A percentile compares a stretch with the other conserved stretches of the same genome.
Evolutionary conservation across 2,888 invertebrate species (phyloP).

Genomic region (Neoitamus cyanurus): DNA sequence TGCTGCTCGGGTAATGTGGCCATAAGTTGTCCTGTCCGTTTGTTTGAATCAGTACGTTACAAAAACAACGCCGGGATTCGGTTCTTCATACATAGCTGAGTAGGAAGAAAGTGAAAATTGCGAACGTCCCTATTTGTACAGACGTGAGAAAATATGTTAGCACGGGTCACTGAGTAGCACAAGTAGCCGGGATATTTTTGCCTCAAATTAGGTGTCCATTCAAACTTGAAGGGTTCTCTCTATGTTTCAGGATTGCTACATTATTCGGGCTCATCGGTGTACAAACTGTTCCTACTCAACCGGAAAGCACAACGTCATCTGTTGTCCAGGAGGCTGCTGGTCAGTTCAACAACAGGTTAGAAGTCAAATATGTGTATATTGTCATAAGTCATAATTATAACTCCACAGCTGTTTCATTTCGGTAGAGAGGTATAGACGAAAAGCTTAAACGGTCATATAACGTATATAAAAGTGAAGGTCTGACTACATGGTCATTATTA

Average conservation of each 20-base stretch:
- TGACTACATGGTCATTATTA: no score
- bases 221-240: background rate
- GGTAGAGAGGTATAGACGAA: background rate
- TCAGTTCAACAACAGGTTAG: background rate
- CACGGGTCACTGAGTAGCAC: background rate
- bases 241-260: background rate
- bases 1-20: background rate
- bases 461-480: background rate
- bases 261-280: background rate
- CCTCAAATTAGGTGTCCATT: background rate
- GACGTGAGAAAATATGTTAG: background rate
- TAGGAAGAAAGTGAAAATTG: background rate
- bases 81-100: background rate
- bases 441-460: background rate
- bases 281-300: background rate
- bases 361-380: background rate
- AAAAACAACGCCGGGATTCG: background rate
- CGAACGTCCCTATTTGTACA: background rate
- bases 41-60: background rate
- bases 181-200: background rate
- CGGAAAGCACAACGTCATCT: background rate
- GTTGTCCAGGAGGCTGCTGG: background rate
- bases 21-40: conserved; percentile 16
- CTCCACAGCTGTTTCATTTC: background rate
- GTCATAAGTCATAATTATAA: background rate